Base-by-base conservation (phyloP, 1,140 invertebrate genomes). In the Psilanteris sp. region DNA sequence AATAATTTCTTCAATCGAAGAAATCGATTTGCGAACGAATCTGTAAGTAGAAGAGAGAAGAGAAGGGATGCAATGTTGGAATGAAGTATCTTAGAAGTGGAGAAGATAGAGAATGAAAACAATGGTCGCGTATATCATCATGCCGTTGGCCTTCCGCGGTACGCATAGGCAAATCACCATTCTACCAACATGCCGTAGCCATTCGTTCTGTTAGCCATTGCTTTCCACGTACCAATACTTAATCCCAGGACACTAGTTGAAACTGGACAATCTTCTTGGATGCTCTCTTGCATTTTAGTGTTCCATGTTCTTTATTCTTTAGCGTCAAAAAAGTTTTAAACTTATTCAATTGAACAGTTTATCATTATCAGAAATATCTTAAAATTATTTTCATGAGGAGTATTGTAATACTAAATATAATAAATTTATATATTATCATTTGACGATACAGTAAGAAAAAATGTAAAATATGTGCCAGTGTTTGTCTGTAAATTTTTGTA, bases 51-150 rank as follows among this genome's bases (percentile, higher is more conserved):
- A 34, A 15, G 31, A 20, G 11, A 9, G 10, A 9, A 15, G 16
- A 6, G 10, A 15, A 10, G 29, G 13, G 20, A 32, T 36, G n/a
- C 13, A n/a, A 9, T 6, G 68, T 64, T 48, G 18, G 57, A 57
- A 20, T 20, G 18, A 5, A 29, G 43, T 52, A 46, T 9, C 29
- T n/a, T 16, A 59, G 66, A 74, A 66, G 22, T 72, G 61, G 64
- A 82, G 73, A 75, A 78, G 75, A 71, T 72, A 70, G 75, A 79
- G 59, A 79, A 79, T 54, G 78, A 73, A 78, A 87, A 87, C 86
- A 87, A 87, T 87, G 85, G 84, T 78, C 84, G 83, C 84, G 84
- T 87, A 87, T 87, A 87, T 87, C 86, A 87, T 87, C 84, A 78
- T 86, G 86, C 81, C 81, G 78, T 77, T 78, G 76, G 80, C 41